Base-by-base conservation (phyloP, 2,888 invertebrate species). In the Drosophila imparisetae region DNA sequence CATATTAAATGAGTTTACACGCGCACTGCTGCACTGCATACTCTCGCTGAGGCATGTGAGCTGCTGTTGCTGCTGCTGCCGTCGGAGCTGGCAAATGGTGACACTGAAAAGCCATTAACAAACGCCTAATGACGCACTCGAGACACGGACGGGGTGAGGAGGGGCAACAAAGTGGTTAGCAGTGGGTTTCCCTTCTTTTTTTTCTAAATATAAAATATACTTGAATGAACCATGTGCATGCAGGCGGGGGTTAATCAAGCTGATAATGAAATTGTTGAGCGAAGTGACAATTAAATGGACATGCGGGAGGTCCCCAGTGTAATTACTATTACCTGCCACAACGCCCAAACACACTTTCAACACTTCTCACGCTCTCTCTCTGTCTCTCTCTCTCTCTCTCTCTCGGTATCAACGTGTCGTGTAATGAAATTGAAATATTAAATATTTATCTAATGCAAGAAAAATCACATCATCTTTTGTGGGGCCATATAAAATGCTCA, bases 91-190 rank as follows among this genome's bases (percentile, higher is more conserved):
- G 60, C 67, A 72, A 73, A 66, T 78, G 71, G 78, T 75, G 78
- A 91, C 90, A 86, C 83, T 86, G 81, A 91, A 90, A 90, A 78
- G 90, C 83, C 90, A 91, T 91, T 90, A 91, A 90, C 89, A 82
- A 84, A 86, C 81, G 76, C 80, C 83, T 86, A 85, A 88, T 80
- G 84, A 86, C 71, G 83, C 88, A 84, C 86, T 86, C 76, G 84
- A 84, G 86, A 83, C 80, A 70, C 58, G 55, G 29, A 53, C 62
- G 45, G 57, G 57, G 63, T 42, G 40, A 54, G 57, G 61, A 48
- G 40, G 66, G 10, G 55, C 40, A 61, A 55, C 59, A 62, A 13
- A 21, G 34, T 49, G 27, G n/a, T 53, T 40, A 36, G 21, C 10
- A 4, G 29, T 24, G 29, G 21, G 63, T 21, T 29, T 10, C 11